Evolutionary conservation across 2,888 invertebrate species (phyloP), one percentile per base, ranked within the genome.

Genomic region (Vannuccia rotundouncinata): DNA sequence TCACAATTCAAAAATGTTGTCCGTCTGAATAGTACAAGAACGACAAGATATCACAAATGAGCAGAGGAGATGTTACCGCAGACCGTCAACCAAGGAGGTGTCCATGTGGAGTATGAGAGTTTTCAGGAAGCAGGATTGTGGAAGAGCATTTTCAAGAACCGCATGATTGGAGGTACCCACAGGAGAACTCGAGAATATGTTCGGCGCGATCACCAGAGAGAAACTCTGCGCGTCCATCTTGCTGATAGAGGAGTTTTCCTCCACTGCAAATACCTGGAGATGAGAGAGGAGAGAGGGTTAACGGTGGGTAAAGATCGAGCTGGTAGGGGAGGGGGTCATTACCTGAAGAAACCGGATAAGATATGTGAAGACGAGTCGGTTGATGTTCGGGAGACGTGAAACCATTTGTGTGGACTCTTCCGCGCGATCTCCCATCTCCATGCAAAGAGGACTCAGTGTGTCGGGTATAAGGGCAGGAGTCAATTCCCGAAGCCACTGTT

Each of bases 171-270:
- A 66, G 5, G 66, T 27, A 22, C 66, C 66, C 22, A 22, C 10
- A 5, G 66, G 66, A 27, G 66, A 22, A 22, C 25, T 22, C 31
- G 29, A 17, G 77, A 77, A 77, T 22, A 77, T 1, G 89, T 98
- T 98, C 1, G 98, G 98, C 17, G 97, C 97, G 91, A 98, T 97
- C 81, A 98, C 97, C 96, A 98, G 97, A 28, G 97, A 96, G 84
- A 98, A 90, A 90, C 98, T 98, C 82, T 94, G 94, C 0, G 95
- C 95, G 89, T 98, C 97, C 97, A 98, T 98, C 90, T 97, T 98
- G 59, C 97, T 97, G 85, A 93, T 92, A 84, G 91, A 92, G 82
- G 94, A 94, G 86, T 95, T 94, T 87, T 95, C 95, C 22, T 93
- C 91, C 83, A 93, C 92, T 82, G 94, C 93, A 89, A 96, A 96